phyloP scores from a whole-genome alignment of 2,888 invertebrate species.

The Plagodis pulveraria region DNA sequence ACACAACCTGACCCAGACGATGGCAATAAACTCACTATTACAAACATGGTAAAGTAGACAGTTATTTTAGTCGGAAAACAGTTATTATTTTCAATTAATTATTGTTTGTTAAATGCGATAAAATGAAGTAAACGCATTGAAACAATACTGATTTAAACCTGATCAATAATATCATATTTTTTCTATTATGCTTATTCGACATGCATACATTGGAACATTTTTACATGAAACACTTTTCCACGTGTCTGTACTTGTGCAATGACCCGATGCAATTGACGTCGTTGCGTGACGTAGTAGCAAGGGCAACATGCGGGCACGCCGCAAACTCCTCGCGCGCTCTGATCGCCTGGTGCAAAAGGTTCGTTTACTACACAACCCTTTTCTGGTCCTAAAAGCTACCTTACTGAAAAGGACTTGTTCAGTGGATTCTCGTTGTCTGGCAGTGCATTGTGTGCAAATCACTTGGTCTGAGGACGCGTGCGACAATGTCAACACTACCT shows the following conservation, averaged over 20 bases:
- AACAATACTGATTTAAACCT: too few species aligned
- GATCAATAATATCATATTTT: too few species aligned
- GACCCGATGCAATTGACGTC: conserved; percentile 54
- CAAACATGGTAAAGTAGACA: too few species aligned
- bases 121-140: too few species aligned
- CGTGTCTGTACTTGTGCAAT: conserved; percentile 52
- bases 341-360: conserved; percentile 73
- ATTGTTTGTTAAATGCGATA: too few species aligned
- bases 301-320: conserved; percentile 52
- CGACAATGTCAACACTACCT: conserved; percentile 10
- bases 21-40: too few species aligned
- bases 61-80: too few species aligned
- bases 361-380: conserved; percentile 74
- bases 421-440: conserved; percentile 21
- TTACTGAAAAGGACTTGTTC: conserved; percentile 55
- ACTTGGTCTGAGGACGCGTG: conserved; percentile 19
- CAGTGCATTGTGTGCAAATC: conserved; percentile 55
- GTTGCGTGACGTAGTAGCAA: conserved; percentile 53
- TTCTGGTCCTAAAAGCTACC: conserved; percentile 66
- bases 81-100: too few species aligned
- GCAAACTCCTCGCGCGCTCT: conserved; percentile 56
- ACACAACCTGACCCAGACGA: too few species aligned
- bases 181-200: too few species aligned
- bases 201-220: not conserved
- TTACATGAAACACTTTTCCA: conserved; percentile 15